phyloP scores from a whole-genome alignment of 2,888 invertebrate species.

The Apamea anceps region DNA sequence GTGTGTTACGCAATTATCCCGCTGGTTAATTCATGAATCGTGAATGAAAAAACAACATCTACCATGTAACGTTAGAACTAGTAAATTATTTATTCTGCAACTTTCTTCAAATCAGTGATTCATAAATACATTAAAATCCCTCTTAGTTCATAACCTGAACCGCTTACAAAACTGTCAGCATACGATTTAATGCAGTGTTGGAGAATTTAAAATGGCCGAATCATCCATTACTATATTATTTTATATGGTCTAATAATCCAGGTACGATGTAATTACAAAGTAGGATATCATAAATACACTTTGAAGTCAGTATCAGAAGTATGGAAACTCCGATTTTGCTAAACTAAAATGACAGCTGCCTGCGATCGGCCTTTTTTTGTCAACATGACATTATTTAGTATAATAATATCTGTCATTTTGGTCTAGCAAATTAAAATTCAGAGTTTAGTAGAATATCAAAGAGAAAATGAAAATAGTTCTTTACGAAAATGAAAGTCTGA shows the following conservation, averaged over 20 bases:
- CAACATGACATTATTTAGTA: neutral
- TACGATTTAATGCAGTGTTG: constrained; percentile 69
- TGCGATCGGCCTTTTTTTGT: neutral
- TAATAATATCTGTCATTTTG: too few relatives aligned
- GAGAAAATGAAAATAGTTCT: neutral
- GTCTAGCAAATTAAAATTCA: too few relatives aligned
- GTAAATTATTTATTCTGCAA: neutral
- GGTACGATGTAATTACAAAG: constrained; percentile 20
- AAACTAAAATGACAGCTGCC: neutral
- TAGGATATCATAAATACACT: neutral
- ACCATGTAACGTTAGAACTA: neutral
- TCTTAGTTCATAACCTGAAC: constrained; percentile 18
- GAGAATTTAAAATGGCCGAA: constrained; percentile 69
- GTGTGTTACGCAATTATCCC: too few relatives aligned
- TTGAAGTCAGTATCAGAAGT: neutral
- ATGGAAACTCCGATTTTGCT: neutral
- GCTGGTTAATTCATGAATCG: neutral
- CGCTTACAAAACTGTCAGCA: constrained; percentile 64
- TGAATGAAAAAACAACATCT: neutral
- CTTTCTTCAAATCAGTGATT: neutral
- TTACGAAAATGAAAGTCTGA: neutral
- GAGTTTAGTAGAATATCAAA: neutral
- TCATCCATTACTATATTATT: constrained; percentile 62
- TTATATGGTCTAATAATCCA: constrained; percentile 47
- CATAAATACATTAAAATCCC: neutral